Evolutionary conservation across 2,888 invertebrate genomes (phyloP), one percentile per base, ranked within the genome.

Genomic region (Creontiades dilutus): DNA sequence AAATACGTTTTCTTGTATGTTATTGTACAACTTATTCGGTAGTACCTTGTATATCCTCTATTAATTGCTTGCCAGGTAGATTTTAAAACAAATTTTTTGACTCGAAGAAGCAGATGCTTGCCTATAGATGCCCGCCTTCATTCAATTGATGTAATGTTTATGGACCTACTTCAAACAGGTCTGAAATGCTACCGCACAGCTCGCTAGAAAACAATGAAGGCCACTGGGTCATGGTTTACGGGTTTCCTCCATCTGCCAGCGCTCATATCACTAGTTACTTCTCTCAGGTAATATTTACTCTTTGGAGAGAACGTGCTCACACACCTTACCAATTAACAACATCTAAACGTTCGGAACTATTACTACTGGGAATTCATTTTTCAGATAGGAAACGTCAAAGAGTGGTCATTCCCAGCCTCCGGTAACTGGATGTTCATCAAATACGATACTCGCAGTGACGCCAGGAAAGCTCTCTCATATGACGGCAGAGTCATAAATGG

Each of bases 401-500:
- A 90, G 61, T 46, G 27, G 11, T 90, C 85, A 14, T 87, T 89
- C 37, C 90, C 90, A 16, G 57, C 86, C 9, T 81, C 86, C 13
- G 90, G 90, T 16, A 90, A 90, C 84, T 90, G 90, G 90, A 75
- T 90, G 28, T 90, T 86, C 48, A 27, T 90, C 14, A 89, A 89
- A 27, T 90, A 87, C 27, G 52, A 81, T 9, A 82, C 84, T 9
- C 46, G 88, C 11, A 75, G 47, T 13, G 90, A 90, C 57, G 88
- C 89, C 23, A 80, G 90, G 28, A 90, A 90, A 87, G 90, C 90
- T 13, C 82, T 90, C 9, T 46, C 86, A 11, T 80, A 46, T 28
- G 85, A 90, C 82, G 37, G 28, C 13, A 78, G 80, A 23, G 57
- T 90, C 47, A 80, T 90, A 46, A 86, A 86, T n/a, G 90, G 90